Evolutionary conservation across 2,888 invertebrate species (phyloP).

Genomic region (Acanthosepion lycidas): DNA sequence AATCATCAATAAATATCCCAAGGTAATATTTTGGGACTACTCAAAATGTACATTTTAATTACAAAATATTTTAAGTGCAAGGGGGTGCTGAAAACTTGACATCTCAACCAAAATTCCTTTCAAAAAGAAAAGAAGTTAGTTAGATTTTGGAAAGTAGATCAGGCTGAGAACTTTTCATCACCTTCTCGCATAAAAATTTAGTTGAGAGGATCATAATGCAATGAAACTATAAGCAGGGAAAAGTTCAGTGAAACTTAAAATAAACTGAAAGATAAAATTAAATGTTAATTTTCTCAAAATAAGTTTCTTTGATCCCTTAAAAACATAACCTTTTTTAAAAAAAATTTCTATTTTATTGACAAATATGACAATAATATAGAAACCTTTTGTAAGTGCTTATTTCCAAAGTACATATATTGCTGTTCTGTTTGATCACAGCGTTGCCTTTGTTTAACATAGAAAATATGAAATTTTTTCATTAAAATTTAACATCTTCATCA

Average conservation of each 20-base stretch:
- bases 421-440: neutral
- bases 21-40: neutral
- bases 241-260: neutral
- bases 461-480: neutral
- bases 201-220: neutral
- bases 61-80: too few relatives aligned
- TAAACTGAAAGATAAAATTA: neutral
- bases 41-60: neutral
- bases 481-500: neutral
- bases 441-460: neutral
- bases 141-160: too few relatives aligned
- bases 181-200: neutral
- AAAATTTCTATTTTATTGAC: neutral
- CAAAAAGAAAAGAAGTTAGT: too few relatives aligned
- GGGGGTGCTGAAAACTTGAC: too few relatives aligned
- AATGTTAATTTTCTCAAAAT: too few relatives aligned
- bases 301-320: neutral
- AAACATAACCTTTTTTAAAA: neutral
- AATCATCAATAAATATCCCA: neutral
- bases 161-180: too few relatives aligned
- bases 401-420: neutral
- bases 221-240: neutral
- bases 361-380: neutral
- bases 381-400: neutral
- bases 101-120: too few relatives aligned